These are phyloP conservation scores for Cheilosia vernalis DNA, from an alignment of 2,888 invertebrate species.

Conservation along the genomic window DNA sequence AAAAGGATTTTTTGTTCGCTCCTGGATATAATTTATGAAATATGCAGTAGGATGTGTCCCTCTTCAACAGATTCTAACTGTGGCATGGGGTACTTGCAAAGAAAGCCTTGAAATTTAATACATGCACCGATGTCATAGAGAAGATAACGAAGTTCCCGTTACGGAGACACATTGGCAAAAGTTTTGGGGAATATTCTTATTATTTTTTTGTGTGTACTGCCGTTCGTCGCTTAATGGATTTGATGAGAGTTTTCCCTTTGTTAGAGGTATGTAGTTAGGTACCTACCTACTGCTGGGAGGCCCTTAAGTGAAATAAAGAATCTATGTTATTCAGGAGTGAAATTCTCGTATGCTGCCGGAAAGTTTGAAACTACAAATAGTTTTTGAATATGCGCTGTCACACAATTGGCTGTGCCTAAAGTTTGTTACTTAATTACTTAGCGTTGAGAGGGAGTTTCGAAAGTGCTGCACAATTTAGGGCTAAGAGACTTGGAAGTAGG, in stretches of 20 bases:
- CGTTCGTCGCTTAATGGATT: slow-evolving; percentile 53
- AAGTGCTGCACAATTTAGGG: too few relatives aligned
- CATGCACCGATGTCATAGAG: slow-evolving; percentile 51
- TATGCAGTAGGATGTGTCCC: slow-evolving; percentile 58
- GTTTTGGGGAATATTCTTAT: slow-evolving; percentile 34
- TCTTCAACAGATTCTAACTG: slow-evolving; percentile 40
- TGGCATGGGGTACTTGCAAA: slow-evolving; percentile 21
- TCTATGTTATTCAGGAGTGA: slow-evolving; percentile 27
- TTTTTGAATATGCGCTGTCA: not conserved
- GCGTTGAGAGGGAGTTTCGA: too few relatives aligned
- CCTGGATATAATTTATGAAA: slow-evolving; percentile 43
- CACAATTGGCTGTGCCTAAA: not conserved
- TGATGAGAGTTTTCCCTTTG: slow-evolving; percentile 49
- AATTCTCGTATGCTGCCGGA: not conserved
- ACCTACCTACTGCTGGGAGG: slow-evolving; percentile 2
- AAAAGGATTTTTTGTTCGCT: slow-evolving; percentile 38
- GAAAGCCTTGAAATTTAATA: slow-evolving; percentile 69
- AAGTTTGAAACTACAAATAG: slow-evolving; percentile 16
- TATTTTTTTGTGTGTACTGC: not conserved
- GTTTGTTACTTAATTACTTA: too few relatives aligned
- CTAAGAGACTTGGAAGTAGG: too few relatives aligned
- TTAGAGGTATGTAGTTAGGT: not conserved
- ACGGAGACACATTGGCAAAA: slow-evolving; percentile 67
- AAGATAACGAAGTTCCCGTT: slow-evolving; percentile 57
- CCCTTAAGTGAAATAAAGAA: slow-evolving; percentile 25